These are phyloP conservation scores for Himalopsyche phryganea DNA, from an alignment of 1,140 invertebrate genomes.

Conservation along the genomic window DNA sequence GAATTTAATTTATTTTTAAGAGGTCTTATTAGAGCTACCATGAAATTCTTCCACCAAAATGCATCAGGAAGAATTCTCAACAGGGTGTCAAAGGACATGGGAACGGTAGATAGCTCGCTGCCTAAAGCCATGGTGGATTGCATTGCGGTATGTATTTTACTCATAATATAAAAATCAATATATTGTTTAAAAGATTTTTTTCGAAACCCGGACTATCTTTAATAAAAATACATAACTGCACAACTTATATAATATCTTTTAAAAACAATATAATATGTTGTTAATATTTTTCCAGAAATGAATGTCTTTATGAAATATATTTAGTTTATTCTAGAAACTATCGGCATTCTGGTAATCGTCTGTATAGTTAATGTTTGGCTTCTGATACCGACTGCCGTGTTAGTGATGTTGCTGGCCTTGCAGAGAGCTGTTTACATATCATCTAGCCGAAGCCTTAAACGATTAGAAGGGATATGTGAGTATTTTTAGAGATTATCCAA, in stretches of 20 bases:
- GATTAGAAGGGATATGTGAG: slow-evolving; percentile 50
- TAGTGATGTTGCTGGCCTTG: slow-evolving; percentile 64
- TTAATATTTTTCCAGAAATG: too few species aligned
- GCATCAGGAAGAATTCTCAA: slow-evolving; percentile 70
- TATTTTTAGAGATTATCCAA: too few species aligned
- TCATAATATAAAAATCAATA: too few species aligned
- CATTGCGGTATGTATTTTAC: slow-evolving; percentile 54
- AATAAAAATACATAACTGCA: too few species aligned
- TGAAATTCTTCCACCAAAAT: slow-evolving; percentile 84
- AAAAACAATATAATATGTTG: too few species aligned
- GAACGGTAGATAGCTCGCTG: slow-evolving; percentile 72
- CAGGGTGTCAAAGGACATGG: slow-evolving; percentile 76
- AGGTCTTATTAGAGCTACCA: slow-evolving; percentile 68
- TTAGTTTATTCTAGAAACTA: slow-evolving; percentile 62
- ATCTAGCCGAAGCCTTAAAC: slow-evolving; percentile 78
- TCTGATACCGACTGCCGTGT: slow-evolving; percentile 66
- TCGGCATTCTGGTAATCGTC: slow-evolving; percentile 67
- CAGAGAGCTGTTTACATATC: slow-evolving; percentile 71
- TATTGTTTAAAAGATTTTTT: too few species aligned
- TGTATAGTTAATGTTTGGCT: slow-evolving; percentile 79
- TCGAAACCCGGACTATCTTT: too few species aligned
- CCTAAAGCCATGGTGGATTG: slow-evolving; percentile 66
- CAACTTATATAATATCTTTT: too few species aligned
- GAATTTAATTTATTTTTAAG: slow-evolving; percentile 58
- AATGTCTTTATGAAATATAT: not conserved